phyloP scores from a whole-genome alignment of 2,888 invertebrate genomes.

The Gibbula magus region DNA sequence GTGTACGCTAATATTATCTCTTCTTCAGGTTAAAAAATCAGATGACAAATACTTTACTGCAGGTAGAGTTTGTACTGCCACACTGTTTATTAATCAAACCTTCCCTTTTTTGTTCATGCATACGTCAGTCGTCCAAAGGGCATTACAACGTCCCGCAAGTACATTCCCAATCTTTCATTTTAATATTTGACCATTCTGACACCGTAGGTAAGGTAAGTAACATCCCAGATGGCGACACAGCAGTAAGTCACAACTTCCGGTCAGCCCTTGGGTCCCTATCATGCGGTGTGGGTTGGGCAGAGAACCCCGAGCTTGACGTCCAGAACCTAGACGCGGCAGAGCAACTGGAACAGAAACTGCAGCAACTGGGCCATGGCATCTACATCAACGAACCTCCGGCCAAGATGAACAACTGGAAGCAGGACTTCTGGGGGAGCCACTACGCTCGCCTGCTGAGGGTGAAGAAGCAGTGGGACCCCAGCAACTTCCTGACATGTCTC shows the following conservation, averaged over 20 bases:
- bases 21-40: too few relatives aligned
- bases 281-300: slow-evolving; percentile 35
- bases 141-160: too few relatives aligned
- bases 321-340: not conserved
- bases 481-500: slow-evolving; percentile 54
- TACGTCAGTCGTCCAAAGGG: too few relatives aligned
- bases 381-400: slow-evolving; percentile 55
- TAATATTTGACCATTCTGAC: too few relatives aligned
- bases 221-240: slow-evolving; percentile 25
- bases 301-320: not conserved
- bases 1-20: too few relatives aligned
- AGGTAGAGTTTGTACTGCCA: too few relatives aligned
- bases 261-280: slow-evolving; percentile 35
- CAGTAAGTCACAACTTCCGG: slow-evolving; percentile 35
- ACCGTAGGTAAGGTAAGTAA: slow-evolving; percentile 38
- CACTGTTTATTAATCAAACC: too few relatives aligned
- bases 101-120: too few relatives aligned
- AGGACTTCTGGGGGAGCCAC: slow-evolving; percentile 53
- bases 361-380: slow-evolving; percentile 44
- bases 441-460: slow-evolving; percentile 50
- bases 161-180: too few relatives aligned
- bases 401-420: slow-evolving; percentile 52
- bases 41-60: too few relatives aligned
- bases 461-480: slow-evolving; percentile 54
- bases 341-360: not conserved